Conservation (phyloP, 2,888 invertebrate species). For the Lasioglossum lativentre region DNA sequence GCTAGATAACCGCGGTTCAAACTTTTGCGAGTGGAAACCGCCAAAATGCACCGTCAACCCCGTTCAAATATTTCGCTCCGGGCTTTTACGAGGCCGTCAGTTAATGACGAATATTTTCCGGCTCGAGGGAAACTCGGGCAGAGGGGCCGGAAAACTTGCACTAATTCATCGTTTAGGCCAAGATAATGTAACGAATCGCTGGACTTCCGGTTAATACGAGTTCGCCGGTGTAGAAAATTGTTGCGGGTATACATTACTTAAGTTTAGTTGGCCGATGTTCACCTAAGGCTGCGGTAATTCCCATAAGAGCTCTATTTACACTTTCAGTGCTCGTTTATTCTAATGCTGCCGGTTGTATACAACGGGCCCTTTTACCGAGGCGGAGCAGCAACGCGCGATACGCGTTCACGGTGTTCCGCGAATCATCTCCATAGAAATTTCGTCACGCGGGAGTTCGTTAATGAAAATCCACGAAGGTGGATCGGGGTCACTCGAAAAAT, state of each 20-base stretch:
- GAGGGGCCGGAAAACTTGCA: background rate
- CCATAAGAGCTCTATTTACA: slow-evolving; percentile 66
- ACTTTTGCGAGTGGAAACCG: slow-evolving; percentile 21
- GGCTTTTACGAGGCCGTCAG: slow-evolving; percentile 12
- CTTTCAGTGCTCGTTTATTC: slow-evolving; percentile 68
- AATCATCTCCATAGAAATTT: slow-evolving; percentile 44
- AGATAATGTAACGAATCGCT: slow-evolving; percentile 43
- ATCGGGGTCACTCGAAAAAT: slow-evolving; percentile 36
- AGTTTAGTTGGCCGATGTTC: slow-evolving; percentile 47
- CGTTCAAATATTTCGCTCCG: slow-evolving; percentile 7
- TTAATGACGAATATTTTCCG: slow-evolving; percentile 12
- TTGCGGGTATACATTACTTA: slow-evolving; percentile 63
- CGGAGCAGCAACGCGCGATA: background rate
- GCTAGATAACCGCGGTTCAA: slow-evolving; percentile 27
- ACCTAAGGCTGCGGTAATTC: slow-evolving; percentile 59
- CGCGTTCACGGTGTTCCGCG: slow-evolving; percentile 7
- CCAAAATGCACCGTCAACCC: background rate
- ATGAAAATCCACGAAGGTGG: slow-evolving; percentile 52
- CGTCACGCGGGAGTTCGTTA: slow-evolving; percentile 29
- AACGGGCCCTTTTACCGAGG: background rate
- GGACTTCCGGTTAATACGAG: slow-evolving; percentile 40
- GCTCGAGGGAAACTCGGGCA: background rate
- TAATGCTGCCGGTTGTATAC: slow-evolving; percentile 47
- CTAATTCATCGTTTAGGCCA: slow-evolving; percentile 40
- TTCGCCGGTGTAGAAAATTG: slow-evolving; percentile 50